Evolutionary conservation across 2,888 invertebrate species (phyloP), one percentile per base, ranked within the genome.

Genomic region (Mesorhabditis sp.): DNA sequence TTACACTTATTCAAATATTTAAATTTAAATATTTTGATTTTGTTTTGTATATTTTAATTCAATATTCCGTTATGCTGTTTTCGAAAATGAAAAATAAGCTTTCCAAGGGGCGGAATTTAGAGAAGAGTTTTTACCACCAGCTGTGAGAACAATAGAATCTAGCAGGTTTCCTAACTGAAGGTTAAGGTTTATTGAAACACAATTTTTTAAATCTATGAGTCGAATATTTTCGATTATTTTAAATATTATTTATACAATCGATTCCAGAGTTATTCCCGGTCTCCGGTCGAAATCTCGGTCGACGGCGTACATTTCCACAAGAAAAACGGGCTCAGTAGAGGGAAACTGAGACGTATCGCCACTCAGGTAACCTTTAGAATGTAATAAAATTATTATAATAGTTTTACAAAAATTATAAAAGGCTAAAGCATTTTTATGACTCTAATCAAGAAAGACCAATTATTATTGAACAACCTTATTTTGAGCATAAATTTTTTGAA

Each of bases 291-390:
- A 62, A 76, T 78, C 4, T 74, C 76, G 0, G 73, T 77, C 7
- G 75, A 76, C 67, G 67, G 67, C 45, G 58, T 50, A 2, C 10
- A n/a, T 13, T 50, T 13, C 2, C 7, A n/a, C 58, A 50, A 50
- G 58, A 50, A 50, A 50, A 50, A 50, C n/a, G 58, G 58, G 58
- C 7, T 80, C 13, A 76, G 76, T 65, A 67, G 80, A 50, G 80
- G 80, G 43, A 80, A 80, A 50, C 45, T 80, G 67, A 63, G 80
- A 45, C 68, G 78, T 67, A 80, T 80, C 41, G 80, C 80, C 0
- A 79, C 78, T 2, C 80, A 80, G 68, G 75, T 74, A 41, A 43
- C 62, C n/a, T 50, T 50, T 28, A 28, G 28, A 28, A 28, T 28
- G 28, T 28, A 28, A 28, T 28, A 28, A 28, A 28, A 28, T 28